phyloP scores from a whole-genome alignment of 2,113 vertebrate genomes.

The Heptranchias perlo region DNA sequence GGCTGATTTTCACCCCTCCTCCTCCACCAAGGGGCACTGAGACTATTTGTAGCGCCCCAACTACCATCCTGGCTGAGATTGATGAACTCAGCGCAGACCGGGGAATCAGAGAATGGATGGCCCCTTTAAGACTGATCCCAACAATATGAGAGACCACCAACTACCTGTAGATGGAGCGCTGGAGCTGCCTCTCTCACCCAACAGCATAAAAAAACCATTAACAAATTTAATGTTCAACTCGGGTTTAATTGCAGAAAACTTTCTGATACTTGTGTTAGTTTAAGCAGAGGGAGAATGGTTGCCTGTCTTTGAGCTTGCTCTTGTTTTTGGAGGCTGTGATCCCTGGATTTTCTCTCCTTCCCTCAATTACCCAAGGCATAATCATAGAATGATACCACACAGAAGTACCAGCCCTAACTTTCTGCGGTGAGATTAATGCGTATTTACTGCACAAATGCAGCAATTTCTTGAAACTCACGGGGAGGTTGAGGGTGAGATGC shows the following conservation, averaged over 20 bases:
- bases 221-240: background rate
- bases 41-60: too few species aligned
- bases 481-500: too few species aligned
- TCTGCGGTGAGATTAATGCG: too few species aligned
- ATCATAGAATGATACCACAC: background rate
- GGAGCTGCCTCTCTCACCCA: background rate
- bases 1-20: too few species aligned
- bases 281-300: background rate
- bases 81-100: too few species aligned
- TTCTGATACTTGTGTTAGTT: background rate
- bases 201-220: background rate
- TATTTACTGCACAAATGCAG: too few species aligned
- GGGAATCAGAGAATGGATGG: too few species aligned
- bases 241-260: background rate
- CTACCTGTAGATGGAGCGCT: background rate
- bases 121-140: background rate
- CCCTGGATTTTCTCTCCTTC: background rate
- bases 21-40: too few species aligned
- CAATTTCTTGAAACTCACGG: too few species aligned
- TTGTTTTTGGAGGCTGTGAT: background rate
- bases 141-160: background rate
- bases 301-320: background rate
- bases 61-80: too few species aligned
- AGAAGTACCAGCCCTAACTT: too few species aligned
- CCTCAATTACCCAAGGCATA: background rate